Percentiles rank a stretch among this genome's conserved stretches.
phyloP scores from a whole-genome alignment of 2,113 vertebrate species.

The Ophthalmolycus amberensis region DNA sequence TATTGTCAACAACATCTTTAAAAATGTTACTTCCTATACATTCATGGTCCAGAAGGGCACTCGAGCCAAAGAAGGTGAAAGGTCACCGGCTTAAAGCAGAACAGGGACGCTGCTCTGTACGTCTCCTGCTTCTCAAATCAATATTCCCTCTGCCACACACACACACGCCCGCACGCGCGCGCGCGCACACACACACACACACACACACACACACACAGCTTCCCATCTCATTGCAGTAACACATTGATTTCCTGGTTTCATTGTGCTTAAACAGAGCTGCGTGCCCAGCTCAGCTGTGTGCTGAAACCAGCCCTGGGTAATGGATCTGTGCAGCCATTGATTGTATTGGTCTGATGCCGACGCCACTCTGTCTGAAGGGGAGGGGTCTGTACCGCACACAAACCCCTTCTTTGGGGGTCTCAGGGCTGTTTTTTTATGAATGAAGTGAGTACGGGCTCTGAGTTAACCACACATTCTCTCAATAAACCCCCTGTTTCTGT shows the following conservation, averaged over 20 bases:
- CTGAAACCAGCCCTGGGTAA: constrained; percentile 60
- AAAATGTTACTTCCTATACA: not conserved
- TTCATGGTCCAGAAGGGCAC: not conserved
- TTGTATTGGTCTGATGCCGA: constrained; percentile 82
- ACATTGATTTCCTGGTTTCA: constrained; percentile 38
- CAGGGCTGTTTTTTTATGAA: constrained; percentile 75
- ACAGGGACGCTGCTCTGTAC: not conserved
- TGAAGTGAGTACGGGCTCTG: constrained; percentile 79
- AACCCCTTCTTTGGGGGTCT: constrained; percentile 73
- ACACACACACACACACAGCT: not conserved
- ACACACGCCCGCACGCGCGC: not conserved
- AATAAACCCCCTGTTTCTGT: constrained; percentile 50
- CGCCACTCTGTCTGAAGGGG: constrained; percentile 88
- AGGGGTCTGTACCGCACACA: constrained; percentile 68
- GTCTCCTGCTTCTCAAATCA: constrained; percentile 15
- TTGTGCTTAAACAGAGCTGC: constrained; percentile 14
- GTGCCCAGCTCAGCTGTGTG: constrained; percentile 14
- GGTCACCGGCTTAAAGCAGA: constrained; percentile 18
- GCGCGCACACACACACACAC: not conserved
- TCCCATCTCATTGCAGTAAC: constrained; percentile 34
- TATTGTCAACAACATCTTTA: not conserved
- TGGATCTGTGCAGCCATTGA: constrained; percentile 83
- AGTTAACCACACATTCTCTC: constrained; percentile 65
- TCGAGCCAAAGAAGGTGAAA: constrained; percentile 44
- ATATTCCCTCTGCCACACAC: not conserved